Evolutionary conservation across 1,140 invertebrate genomes (phyloP).

Genomic region (Mylabris phalerata): DNA sequence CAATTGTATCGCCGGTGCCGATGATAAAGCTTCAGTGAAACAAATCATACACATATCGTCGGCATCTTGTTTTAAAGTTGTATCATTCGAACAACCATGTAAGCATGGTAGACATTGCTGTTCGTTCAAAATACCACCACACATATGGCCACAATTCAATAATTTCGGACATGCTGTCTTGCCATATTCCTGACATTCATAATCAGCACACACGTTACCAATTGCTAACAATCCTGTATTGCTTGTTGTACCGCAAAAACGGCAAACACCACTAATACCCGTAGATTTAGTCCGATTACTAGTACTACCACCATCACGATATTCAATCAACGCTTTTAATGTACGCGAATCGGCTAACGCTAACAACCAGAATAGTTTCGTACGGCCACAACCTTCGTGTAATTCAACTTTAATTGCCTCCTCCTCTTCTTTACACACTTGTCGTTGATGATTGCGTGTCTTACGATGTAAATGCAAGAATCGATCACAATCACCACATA

Average conservation of each 20-base stretch:
- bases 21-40: slow-evolving; percentile 92
- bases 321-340: slow-evolving; percentile 89
- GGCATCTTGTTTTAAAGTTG: slow-evolving; percentile 78
- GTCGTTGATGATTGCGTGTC: slow-evolving; percentile 80
- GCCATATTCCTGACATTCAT: slow-evolving; percentile 87
- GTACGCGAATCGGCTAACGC: slow-evolving; percentile 87
- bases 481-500: slow-evolving; percentile 93
- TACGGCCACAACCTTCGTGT: slow-evolving; percentile 92
- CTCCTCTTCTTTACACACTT: slow-evolving; percentile 94
- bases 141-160: slow-evolving; percentile 83
- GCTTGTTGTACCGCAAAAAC: slow-evolving; percentile 85
- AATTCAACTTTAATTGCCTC: slow-evolving; percentile 89
- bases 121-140: slow-evolving; percentile 84
- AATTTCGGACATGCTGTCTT: slow-evolving; percentile 78
- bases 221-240: slow-evolving; percentile 80
- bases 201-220: slow-evolving; percentile 87
- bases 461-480: slow-evolving; percentile 87
- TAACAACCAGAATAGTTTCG: slow-evolving; percentile 92
- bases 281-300: slow-evolving; percentile 38
- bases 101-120: slow-evolving; percentile 81
- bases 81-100: slow-evolving; percentile 62
- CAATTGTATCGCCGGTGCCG: slow-evolving; percentile 88
- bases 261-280: slow-evolving; percentile 67
- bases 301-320: slow-evolving; percentile 38
- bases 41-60: slow-evolving; percentile 99